Base-by-base conservation (phyloP, 2,113 vertebrate genomes). In the Paralichthys olivaceus region DNA sequence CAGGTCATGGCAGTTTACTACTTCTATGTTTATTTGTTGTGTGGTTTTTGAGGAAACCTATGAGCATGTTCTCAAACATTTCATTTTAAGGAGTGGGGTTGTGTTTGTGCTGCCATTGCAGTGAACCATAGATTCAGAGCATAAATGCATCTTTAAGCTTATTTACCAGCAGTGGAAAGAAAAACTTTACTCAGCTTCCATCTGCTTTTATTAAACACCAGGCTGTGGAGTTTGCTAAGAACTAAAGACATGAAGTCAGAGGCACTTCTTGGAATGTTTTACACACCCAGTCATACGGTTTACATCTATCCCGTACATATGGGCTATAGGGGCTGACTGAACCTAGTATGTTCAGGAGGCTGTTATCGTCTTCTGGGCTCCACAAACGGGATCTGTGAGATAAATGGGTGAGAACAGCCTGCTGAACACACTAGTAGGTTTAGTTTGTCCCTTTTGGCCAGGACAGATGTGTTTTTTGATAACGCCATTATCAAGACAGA, bases 191-290 rank as follows among this genome's bases (percentile, higher is more conserved):
- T 55, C 26, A 28, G 45, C 37, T 69, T 69, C n/a, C 23, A 69
- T 32, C 28, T 67, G 15, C 40, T 53, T 68, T 26, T 29, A 78
- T 58, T 69, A 58, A 56, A 69, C n/a, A 65, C 13, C 56, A 17
- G 34, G 17, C 32, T 65, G 32, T 4, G 20, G 14, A 1, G 28
- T 53, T 51, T 37, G 22, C 26, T 51, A 64, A 68, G 55, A 26
- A 20, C 47, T 9, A 43, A 32, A 20, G 32, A 20, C 37, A 25
- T 25, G 60, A 60, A 28, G 32, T 29, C 45, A 49, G 22, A 49
- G 34, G 13, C 17, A 47, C 26, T 58, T 54, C 37, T 17, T 3
- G 34, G 14, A 63, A 61, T 45, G 19, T 55, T 45, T 59, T 12
- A 12, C 53, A 62, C 23, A 20, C 28, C 28, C 28, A 29, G 28